Base-by-base conservation (phyloP, 2,797 vertebrate genomes). In the Capromys pilorides region DNA sequence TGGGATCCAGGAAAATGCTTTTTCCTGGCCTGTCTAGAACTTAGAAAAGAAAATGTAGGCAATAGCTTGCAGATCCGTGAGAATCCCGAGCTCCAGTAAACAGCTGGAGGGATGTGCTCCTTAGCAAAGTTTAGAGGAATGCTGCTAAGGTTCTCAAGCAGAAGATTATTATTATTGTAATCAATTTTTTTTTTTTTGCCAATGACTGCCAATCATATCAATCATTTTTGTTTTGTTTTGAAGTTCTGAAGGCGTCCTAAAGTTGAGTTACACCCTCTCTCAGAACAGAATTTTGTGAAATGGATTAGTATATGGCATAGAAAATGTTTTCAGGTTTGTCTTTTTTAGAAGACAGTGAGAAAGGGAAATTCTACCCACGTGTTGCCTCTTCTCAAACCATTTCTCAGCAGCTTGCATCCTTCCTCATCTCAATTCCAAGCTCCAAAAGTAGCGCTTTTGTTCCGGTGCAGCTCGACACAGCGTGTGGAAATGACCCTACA, bases 281-380 rank as follows among this genome's bases (percentile, higher is more conserved):
- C 12, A 14, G 26, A 22, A 75, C 84, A 89, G 36, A 77, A n/a
- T 36, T 59, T 67, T 33, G 39, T 85, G 75, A 61, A 78, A 9
- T 24, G 11, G 75, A 11, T 86, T 78, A 54, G 36, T 75, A 4
- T 28, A 31, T 33, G 66, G 62, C 71, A 28, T n/a, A 36, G 77
- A 22, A 81, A 75, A 51, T 71, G 22, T 91, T 80, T 81, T 95
- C 57, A 45, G 12, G 82, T 64, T 39, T 94, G 31, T 41, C 59
- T 26, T 62, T 87, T 54, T 36, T 87, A 51, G 86, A 96, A 59
- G 67, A 67, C 80, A 79, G 49, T 59, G 73, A 88, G 36, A 77
- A 84, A 90, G 69, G 73, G 36, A 64, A 51, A 31, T 59, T 59
- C 73, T 18, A 0, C 33, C 54, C 9, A n/a, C 75, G 84, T 84